A percentile compares a stretch with the other conserved stretches of the same genome.
Evolutionary conservation across 2,113 vertebrate genomes (phyloP).

Genomic region (Scopus umbretta): DNA sequence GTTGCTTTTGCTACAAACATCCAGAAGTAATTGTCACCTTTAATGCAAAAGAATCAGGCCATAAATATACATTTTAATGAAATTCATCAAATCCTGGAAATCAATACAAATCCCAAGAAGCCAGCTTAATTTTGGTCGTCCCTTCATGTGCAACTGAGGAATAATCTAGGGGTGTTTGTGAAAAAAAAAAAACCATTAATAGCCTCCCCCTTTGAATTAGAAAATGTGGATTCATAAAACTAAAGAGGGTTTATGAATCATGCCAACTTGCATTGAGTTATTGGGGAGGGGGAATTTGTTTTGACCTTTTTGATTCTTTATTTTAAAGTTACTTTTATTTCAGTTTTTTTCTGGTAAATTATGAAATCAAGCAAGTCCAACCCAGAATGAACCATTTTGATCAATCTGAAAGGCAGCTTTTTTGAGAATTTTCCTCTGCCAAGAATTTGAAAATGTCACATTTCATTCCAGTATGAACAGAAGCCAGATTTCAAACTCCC

Average conservation of each 20-base stretch:
- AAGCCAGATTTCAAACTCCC: slow-evolving; percentile 47
- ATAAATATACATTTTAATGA: not conserved
- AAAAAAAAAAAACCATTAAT: too few species aligned
- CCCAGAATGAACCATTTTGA: slow-evolving; percentile 46
- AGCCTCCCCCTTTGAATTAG: not conserved
- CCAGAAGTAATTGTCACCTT: slow-evolving; percentile 9
- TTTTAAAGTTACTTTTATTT: not conserved
- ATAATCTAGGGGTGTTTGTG: not conserved
- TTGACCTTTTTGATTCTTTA: slow-evolving; percentile 11
- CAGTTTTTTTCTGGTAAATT: slow-evolving; percentile 2
- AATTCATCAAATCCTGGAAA: not conserved
- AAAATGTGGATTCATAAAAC: not conserved
- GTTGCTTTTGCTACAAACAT: not conserved
- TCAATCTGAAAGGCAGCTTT: slow-evolving; percentile 55
- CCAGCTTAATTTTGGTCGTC: not conserved
- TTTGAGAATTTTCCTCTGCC: slow-evolving; percentile 45
- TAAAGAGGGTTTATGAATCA: not conserved
- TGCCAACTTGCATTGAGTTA: not conserved
- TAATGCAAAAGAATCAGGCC: not conserved
- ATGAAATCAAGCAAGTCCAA: slow-evolving; percentile 39
- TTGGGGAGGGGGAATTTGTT: not conserved
- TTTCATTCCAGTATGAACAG: slow-evolving; percentile 61
- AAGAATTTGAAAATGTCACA: slow-evolving; percentile 63
- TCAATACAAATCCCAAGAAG: not conserved
- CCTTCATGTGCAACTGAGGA: not conserved